Evolutionary conservation across 2,113 vertebrate genomes (phyloP), one percentile per base, ranked within the genome.

Genomic region (Microtus pennsylvanicus): DNA sequence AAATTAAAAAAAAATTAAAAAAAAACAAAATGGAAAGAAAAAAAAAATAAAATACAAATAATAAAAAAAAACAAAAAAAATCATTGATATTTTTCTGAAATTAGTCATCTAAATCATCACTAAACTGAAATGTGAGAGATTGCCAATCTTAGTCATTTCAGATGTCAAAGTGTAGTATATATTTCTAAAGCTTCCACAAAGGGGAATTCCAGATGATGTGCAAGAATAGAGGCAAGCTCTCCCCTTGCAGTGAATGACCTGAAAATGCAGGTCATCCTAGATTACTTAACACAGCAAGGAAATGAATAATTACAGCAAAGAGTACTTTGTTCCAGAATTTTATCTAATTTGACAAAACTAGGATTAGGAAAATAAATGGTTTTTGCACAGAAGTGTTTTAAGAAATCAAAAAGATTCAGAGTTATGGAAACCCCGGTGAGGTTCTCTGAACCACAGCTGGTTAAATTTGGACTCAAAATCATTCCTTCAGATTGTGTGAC

Each of bases 221-320:
- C 35, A 19, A 21, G 13, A 61, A 14, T 0, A 9, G 4, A 0
- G 6, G 2, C 0, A 4, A 77, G 9, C 0, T 1, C 1, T 19
- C 38, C 26, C 24, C 38, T 16, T 19, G 14, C 5, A 69, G 22
- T 42, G 47, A 76, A 14, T 0, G 24, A 13, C 14, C 10, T 42
- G n/a, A 30, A 24, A 35, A 70, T 19, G 33, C 1, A 6, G 22
- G 5, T 63, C 45, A 26, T 30, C 28, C 3, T 6, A 2, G n/a
- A 78, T 21, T 19, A 35, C 38, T 63, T 33, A 75, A 26, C 65
- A 33, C 4, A 55, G 30, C 35, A 35, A 72, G 16, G 33, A 2
- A 19, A 28, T 38, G 45, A 74, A 22, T 61, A n/a, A 65, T 52
- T 17, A 2, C 24, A n/a, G 0, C 4, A 35, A 24, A 65, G 70